These are phyloP conservation scores for Campoplex capitator DNA, from an alignment of 2,888 invertebrate species.

Conservation along the genomic window DNA sequence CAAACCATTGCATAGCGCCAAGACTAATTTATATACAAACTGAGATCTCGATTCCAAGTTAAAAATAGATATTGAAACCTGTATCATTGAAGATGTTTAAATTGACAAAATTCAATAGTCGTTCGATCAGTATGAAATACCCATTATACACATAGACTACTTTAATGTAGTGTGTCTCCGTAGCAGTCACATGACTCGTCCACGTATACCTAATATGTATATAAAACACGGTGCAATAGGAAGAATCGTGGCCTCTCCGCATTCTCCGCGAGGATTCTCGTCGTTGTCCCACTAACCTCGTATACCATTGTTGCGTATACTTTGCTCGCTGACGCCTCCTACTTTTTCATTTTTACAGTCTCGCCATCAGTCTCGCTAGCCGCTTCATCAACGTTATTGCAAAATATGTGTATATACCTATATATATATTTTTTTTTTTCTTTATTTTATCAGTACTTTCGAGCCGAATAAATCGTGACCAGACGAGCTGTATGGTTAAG, in stretches of 20 bases:
- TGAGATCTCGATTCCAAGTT: neutral
- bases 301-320: conserved; percentile 63
- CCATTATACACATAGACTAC: neutral
- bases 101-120: neutral
- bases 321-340: conserved; percentile 35
- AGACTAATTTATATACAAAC: neutral
- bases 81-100: neutral
- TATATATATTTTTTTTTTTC: conserved; percentile 38
- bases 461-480: conserved; percentile 59
- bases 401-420: conserved; percentile 36
- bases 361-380: conserved; percentile 30
- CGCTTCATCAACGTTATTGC: conserved; percentile 41
- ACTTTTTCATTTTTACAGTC: conserved; percentile 39
- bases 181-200: conserved; percentile 1
- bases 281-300: conserved; percentile 68
- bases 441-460: conserved; percentile 63
- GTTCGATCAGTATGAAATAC: neutral
- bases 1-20: neutral
- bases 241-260: conserved; percentile 48
- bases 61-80: neutral
- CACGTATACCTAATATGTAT: conserved; percentile 14
- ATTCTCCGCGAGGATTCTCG: conserved; percentile 59
- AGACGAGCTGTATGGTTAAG: conserved; percentile 18
- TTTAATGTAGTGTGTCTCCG: conserved; percentile 21
- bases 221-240: conserved; percentile 24